A percentile compares a stretch with the other conserved stretches of the same genome.
These are phyloP conservation scores for Microchirus variegatus DNA, from an alignment of 2,797 vertebrate species.

Conservation along the genomic window DNA sequence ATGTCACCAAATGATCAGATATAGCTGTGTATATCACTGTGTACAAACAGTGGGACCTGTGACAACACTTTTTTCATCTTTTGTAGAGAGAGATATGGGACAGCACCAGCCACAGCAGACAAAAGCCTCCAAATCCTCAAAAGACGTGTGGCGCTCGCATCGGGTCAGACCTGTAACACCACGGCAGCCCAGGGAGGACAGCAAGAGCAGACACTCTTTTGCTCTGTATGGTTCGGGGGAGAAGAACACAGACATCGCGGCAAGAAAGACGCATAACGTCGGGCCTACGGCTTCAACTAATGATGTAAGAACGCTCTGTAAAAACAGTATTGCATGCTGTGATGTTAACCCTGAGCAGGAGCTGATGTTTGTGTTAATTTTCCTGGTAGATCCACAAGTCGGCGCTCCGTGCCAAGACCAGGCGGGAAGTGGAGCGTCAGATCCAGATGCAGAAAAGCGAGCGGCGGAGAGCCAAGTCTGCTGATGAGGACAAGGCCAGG, in stretches of 20 bases:
- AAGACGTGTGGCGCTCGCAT: slow-evolving; percentile 44
- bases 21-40: too few relatives aligned
- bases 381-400: slow-evolving; percentile 89
- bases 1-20: too few relatives aligned
- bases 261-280: slow-evolving; percentile 92
- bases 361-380: not conserved
- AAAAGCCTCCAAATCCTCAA: slow-evolving; percentile 77
- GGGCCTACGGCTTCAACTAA: slow-evolving; percentile 84
- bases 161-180: slow-evolving; percentile 60
- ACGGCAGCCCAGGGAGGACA: slow-evolving; percentile 65
- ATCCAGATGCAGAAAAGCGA: slow-evolving; percentile 75
- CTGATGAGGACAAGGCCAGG: slow-evolving; percentile 75
- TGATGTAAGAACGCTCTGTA: slow-evolving; percentile 78
- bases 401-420: slow-evolving; percentile 91
- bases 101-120: slow-evolving; percentile 24
- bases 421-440: slow-evolving; percentile 88
- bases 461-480: slow-evolving; percentile 82
- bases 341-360: slow-evolving; percentile 1
- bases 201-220: slow-evolving; percentile 88
- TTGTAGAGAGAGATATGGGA: slow-evolving; percentile 35
- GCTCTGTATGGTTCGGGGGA: slow-evolving; percentile 93
- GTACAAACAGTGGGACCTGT: not conserved
- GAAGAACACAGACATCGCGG: slow-evolving; percentile 85
- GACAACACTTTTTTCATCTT: not conserved
- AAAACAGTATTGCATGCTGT: not conserved